phyloP scores from a whole-genome alignment of 2,113 vertebrate species.

The Ciconia stormi region DNA sequence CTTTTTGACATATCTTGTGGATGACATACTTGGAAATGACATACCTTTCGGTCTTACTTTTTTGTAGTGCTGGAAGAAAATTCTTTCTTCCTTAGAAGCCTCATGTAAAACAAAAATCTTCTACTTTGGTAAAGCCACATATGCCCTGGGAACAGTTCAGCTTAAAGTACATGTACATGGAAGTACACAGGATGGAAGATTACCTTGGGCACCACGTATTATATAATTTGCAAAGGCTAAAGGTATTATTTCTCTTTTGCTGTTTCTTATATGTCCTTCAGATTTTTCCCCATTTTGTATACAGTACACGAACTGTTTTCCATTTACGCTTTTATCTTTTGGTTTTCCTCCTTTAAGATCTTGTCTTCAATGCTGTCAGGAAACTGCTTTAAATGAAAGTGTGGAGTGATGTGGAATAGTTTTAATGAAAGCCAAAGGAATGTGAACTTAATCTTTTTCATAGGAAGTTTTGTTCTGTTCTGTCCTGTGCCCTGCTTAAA shows the following conservation, averaged over 20 bases:
- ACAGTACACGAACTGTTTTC: not conserved
- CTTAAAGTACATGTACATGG: not conserved
- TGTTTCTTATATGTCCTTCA: not conserved
- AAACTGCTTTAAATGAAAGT: constrained; percentile 12
- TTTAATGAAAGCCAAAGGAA: constrained; percentile 23
- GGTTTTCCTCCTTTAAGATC: not conserved
- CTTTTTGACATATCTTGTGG: no score
- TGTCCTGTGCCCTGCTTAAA: constrained; percentile 6
- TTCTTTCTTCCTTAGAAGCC: not conserved
- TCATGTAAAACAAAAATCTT: not conserved
- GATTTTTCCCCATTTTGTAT: not conserved
- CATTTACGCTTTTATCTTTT: not conserved
- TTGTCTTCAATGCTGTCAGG: not conserved
- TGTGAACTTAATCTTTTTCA: constrained; percentile 16
- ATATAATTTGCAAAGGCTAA: not conserved
- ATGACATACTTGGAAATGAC: not conserved
- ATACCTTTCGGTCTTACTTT: not conserved
- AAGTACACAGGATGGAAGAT: fast-evolving
- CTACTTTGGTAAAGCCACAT: not conserved
- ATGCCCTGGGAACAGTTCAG: not conserved
- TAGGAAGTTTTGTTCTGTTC: constrained; percentile 6
- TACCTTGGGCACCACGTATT: not conserved
- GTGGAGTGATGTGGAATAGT: not conserved
- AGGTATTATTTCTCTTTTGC: not conserved
- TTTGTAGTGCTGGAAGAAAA: not conserved